Percentiles rank a stretch among this genome's conserved stretches.
Evolutionary conservation across 2,797 vertebrate species (phyloP).

Genomic region (Microctenopoma lineatum): DNA sequence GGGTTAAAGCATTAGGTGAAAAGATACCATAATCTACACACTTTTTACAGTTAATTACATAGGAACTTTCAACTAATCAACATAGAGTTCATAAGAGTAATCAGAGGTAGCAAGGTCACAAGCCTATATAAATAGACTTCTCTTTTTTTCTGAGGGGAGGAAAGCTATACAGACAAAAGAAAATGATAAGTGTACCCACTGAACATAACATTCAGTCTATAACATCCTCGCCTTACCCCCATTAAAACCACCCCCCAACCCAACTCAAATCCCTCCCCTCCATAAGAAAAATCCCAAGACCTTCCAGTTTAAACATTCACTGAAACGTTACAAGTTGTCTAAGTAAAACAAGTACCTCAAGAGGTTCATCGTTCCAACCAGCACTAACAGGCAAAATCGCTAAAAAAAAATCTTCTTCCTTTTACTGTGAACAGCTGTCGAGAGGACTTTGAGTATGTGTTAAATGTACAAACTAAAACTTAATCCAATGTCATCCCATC

Average conservation of each 20-base stretch:
- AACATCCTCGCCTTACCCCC: conserved; percentile 66
- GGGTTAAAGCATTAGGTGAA: conserved; percentile 85
- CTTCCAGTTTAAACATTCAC: conserved; percentile 95
- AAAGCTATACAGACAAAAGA: conserved; percentile 85
- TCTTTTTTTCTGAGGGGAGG: conserved; percentile 79
- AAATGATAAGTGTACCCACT: conserved; percentile 84
- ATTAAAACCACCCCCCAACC: conserved; percentile 54
- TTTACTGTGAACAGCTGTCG: conserved; percentile 49
- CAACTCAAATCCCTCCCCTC: conserved; percentile 74
- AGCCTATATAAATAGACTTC: conserved; percentile 86
- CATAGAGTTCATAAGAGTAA: conserved; percentile 88
- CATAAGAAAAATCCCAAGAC: conserved; percentile 83
- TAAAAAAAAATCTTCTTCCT: conserved; percentile 75
- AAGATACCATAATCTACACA: conserved; percentile 85
- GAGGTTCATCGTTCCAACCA: conserved; percentile 75
- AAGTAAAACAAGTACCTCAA: conserved; percentile 91
- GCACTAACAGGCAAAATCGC: conserved; percentile 75
- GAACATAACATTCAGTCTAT: conserved; percentile 84
- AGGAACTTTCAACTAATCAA: conserved; percentile 89
- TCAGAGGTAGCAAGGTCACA: conserved; percentile 95
- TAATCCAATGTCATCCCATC: conserved; percentile 67
- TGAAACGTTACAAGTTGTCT: conserved; percentile 88
- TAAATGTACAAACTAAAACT: conserved; percentile 68
- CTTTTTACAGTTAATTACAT: conserved; percentile 92
- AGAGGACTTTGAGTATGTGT: conserved; percentile 72